Evolutionary conservation across 2,888 invertebrate species (phyloP), one percentile per base, ranked within the genome.

Genomic region (Drosophila mercatorum): DNA sequence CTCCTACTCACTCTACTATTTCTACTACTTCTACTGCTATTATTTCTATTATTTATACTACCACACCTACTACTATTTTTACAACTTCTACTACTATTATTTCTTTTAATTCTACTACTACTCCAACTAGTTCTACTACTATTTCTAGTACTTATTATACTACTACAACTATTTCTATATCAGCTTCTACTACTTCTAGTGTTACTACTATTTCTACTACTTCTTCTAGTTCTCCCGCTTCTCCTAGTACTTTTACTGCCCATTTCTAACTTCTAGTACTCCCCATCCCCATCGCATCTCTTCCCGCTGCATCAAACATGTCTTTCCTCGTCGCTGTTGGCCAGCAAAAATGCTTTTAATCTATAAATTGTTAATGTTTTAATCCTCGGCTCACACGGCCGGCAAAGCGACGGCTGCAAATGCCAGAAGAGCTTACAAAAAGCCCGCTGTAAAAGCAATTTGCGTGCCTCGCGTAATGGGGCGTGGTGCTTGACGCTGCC

Each of bases 371-470:
- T 12, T 34, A 17, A 44, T 40, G 26, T 41, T 49, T 62, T 49
- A 58, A 59, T 58, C 14, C 44, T 36, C 26, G 40, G 34, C 22
- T 38, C 31, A 51, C 12, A 68, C 36, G 53, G 14, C 34, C 14
- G 40, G 36, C 31, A 47, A 59, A 52, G 66, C 49, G 41, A 28
- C 34, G 40, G 61, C 70, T 55, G 61, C 66, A 62, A 75, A 64
- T 53, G 34, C 31, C 64, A 67, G 68, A 75, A 69, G 47, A 60
- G 79, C 83, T 83, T 81, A 84, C 73, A 65, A 72, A 66, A 62
- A 65, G 75, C 49, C 59, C 62, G 55, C 57, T 78, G 81, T 75
- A 58, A 81, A 83, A 71, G 72, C 75, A 83, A 83, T 80, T 80
- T 78, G 78, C 66, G 69, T 46, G 40, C 60, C 36, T 46, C 22